Base-by-base conservation (phyloP, 2,888 invertebrate species). In the Heliconius ethilla region DNA sequence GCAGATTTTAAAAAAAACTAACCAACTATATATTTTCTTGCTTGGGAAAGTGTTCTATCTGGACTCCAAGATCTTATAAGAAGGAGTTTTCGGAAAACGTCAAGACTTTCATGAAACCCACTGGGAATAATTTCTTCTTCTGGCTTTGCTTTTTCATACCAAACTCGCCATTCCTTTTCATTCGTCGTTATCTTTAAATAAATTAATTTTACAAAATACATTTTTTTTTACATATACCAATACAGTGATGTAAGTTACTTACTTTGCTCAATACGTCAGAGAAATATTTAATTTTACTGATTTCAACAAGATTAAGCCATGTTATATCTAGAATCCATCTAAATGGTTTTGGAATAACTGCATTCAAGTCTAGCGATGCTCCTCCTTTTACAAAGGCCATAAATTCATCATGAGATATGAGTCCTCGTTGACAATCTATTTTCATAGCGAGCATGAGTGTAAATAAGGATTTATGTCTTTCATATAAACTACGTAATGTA, bases 301-400 rank as follows among this genome's bases (percentile, higher is more conserved):
- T 97, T 91, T 98, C 98, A 1, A 99, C 99, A 82, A 99, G 94
- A 94, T 99, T 99, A 63, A 99, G 90, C 99, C 99, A 99, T 0
- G 99, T 98, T 82, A 99, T 98, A 86, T 99, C 99, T 76, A 98
- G 94, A 85, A 99, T 98, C 99, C 99, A 99, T 84, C 96, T 96
- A 86, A 98, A 98, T 0, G 99, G 99, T 91, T 99, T 99, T 0
- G 98, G 98, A 3, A 96, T 95, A 0, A 99, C 99, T 5, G 98
- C 98, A 90, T 99, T 98, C 76, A 99, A 92, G 89, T 99, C 99
- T 79, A 99, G 90, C 0, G 99, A 98, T 15, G 99, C 99, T 1
- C 99, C 99, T 59, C 99, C 99, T 94, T 99, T 99, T 78, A 99
- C 98, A 84, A 99, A 98, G 1, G 97, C 97, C 96, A 98, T 97